phyloP scores from a whole-genome alignment of 1,140 invertebrate genomes.

The Myzus persicae region DNA sequence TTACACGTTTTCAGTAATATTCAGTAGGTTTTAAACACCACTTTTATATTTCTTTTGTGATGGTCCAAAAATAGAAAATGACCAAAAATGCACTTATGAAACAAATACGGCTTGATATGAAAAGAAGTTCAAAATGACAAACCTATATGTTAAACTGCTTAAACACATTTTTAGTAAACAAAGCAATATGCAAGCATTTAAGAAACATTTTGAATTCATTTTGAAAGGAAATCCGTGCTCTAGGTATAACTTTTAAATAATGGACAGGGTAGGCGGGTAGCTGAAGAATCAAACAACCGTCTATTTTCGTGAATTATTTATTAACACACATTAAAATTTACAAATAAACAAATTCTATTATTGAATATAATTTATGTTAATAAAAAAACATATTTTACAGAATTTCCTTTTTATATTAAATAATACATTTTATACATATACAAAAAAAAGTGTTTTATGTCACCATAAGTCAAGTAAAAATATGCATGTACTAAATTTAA shows the following conservation, averaged over 20 bases:
- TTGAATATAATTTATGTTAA: neutral
- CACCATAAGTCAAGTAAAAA: neutral
- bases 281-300: neutral
- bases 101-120: neutral
- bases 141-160: neutral
- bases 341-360: neutral
- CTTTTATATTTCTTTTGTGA: neutral
- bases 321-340: neutral
- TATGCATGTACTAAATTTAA: constrained; percentile 14
- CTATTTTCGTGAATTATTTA: neutral
- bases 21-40: too few species aligned
- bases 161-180: neutral
- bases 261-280: too few species aligned
- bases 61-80: neutral
- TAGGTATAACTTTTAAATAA: neutral
- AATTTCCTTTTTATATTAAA: neutral
- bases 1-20: too few species aligned
- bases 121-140: neutral
- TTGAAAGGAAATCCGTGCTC: neutral
- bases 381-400: neutral
- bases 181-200: neutral
- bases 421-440: neutral
- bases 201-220: too few species aligned
- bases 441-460: neutral
- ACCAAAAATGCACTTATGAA: neutral